Evolutionary conservation across 2,113 vertebrate species (phyloP).

Genomic region (Hydrochoerus hydrochaeris): DNA sequence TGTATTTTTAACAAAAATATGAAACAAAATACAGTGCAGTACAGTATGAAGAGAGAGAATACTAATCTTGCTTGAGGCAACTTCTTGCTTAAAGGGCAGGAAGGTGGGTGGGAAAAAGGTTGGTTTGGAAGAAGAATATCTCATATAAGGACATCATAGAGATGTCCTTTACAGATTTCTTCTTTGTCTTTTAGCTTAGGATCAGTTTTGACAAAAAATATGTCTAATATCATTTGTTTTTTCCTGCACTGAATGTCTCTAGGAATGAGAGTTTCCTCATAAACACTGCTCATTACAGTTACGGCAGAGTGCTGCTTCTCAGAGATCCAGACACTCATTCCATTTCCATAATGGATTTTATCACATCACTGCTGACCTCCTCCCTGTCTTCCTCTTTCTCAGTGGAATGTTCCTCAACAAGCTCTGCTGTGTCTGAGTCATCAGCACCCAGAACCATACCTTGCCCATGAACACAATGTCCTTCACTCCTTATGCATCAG

Average conservation of each 20-base stretch:
- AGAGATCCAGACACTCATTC: not conserved
- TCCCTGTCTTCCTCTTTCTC: not conserved
- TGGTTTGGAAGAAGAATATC: not conserved
- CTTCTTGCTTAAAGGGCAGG: not conserved
- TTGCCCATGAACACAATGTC: no score
- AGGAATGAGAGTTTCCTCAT: not conserved
- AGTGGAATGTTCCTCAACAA: not conserved
- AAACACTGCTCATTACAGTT: not conserved
- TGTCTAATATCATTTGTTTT: not conserved
- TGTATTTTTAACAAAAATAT: not conserved
- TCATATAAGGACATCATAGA: not conserved
- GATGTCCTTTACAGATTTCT: not conserved
- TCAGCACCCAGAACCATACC: not conserved
- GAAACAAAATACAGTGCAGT: not conserved
- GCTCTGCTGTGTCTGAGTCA: not conserved
- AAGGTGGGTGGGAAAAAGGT: not conserved
- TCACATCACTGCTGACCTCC: not conserved
- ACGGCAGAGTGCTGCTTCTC: not conserved
- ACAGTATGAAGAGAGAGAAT: not conserved
- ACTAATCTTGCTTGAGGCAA: not conserved
- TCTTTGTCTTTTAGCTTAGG: not conserved
- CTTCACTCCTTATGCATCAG: not conserved
- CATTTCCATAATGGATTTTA: not conserved
- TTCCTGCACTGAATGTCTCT: not conserved
- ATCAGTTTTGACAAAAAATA: not conserved